Evolutionary conservation across 2,113 vertebrate species (phyloP).

Genomic region (Festucalex cinctus): DNA sequence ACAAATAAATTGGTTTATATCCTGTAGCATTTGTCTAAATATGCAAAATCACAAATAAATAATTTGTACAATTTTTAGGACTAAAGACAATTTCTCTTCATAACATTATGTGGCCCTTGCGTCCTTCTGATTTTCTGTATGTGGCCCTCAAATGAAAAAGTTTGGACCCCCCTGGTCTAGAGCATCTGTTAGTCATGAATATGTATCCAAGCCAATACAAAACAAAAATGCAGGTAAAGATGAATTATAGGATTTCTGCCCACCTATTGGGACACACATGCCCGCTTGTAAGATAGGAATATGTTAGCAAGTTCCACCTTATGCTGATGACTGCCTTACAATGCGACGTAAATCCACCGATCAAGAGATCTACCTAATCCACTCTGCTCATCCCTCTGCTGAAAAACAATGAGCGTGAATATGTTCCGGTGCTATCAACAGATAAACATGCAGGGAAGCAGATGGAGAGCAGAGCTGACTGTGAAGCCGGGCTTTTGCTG

Average conservation of each 20-base stretch:
- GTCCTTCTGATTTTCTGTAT: too few relatives aligned
- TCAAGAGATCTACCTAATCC: slow-evolving; percentile 56
- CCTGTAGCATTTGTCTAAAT: too few relatives aligned
- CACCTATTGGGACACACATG: neutral
- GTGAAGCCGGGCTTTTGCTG: slow-evolving; percentile 35
- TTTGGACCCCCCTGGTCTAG: too few relatives aligned
- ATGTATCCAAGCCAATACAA: neutral
- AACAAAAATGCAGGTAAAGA: neutral
- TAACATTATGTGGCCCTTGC: too few relatives aligned
- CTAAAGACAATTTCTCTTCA: too few relatives aligned
- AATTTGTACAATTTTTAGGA: too few relatives aligned
- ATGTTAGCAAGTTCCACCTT: slow-evolving; percentile 20
- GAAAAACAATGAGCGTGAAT: slow-evolving; percentile 43
- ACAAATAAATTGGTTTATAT: too few relatives aligned
- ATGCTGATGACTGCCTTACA: slow-evolving; percentile 29
- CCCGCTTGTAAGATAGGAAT: slow-evolving; percentile 8
- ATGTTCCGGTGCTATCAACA: slow-evolving; percentile 55
- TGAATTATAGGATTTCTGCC: neutral
- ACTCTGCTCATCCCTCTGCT: slow-evolving; percentile 34
- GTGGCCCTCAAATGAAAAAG: too few relatives aligned
- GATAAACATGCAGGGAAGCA: slow-evolving; percentile 57
- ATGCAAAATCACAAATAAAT: too few relatives aligned
- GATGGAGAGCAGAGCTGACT: slow-evolving; percentile 44
- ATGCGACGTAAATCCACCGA: slow-evolving; percentile 50
- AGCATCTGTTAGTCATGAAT: neutral